Percentiles rank a stretch among this genome's conserved stretches.
phyloP scores from a whole-genome alignment of 2,113 vertebrate species.

The Ailuropoda melanoleuca region DNA sequence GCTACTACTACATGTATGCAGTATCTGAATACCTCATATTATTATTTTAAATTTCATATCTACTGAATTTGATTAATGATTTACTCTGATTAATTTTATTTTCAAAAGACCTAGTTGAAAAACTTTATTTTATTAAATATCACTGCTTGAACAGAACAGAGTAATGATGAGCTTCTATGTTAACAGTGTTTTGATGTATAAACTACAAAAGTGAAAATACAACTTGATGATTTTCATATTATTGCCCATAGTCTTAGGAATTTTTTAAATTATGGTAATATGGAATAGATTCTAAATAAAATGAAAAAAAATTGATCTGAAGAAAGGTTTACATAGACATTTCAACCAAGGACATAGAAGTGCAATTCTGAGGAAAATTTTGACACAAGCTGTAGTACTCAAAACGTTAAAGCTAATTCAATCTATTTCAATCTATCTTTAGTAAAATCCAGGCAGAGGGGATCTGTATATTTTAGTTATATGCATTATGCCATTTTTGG shows the following conservation, averaged over 20 bases:
- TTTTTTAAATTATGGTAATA: not conserved
- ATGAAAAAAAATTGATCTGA: not conserved
- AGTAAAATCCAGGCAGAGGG: not conserved
- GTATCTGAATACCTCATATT: constrained; percentile 79
- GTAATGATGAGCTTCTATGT: not conserved
- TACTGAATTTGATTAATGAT: constrained; percentile 79
- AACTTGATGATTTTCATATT: not conserved
- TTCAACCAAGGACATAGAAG: not conserved
- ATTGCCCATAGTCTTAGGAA: not conserved
- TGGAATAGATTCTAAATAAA: not conserved
- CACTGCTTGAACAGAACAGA: constrained; percentile 43
- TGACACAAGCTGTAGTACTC: not conserved
- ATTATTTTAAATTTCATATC: constrained; percentile 83
- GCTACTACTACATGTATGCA: constrained; percentile 76
- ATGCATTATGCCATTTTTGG: not conserved
- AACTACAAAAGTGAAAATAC: not conserved
- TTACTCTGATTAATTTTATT: constrained; percentile 76
- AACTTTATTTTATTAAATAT: constrained; percentile 57
- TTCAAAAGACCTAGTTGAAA: constrained; percentile 68
- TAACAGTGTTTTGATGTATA: not conserved
- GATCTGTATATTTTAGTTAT: not conserved
- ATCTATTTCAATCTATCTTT: not conserved
- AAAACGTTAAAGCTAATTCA: not conserved
- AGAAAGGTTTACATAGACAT: not conserved
- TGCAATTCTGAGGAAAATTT: not conserved